Evolutionary conservation across 2,797 vertebrate genomes (phyloP).

Genomic region (Spea hammondii): DNA sequence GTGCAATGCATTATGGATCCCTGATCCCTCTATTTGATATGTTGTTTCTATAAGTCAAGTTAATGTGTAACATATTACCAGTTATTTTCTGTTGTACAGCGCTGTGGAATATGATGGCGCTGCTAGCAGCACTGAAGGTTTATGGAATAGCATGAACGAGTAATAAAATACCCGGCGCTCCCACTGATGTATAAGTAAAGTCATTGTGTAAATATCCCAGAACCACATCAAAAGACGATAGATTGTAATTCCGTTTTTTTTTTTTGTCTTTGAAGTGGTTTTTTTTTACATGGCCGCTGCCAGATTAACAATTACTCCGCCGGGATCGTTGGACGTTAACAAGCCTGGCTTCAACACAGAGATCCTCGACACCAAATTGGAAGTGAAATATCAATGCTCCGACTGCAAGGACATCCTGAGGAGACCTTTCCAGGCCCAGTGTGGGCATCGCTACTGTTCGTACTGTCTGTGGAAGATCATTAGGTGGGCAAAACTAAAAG

Average conservation of each 20-base stretch:
- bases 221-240: too few relatives aligned
- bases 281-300: constrained; percentile 70
- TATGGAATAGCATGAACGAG: too few relatives aligned
- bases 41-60: too few relatives aligned
- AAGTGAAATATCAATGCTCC: constrained; percentile 93
- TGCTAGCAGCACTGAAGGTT: too few relatives aligned
- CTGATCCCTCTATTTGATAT: too few relatives aligned
- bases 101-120: too few relatives aligned
- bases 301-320: constrained; percentile 76
- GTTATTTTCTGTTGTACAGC: too few relatives aligned
- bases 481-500: constrained; percentile 72
- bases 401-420: constrained; percentile 88
- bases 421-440: constrained; percentile 90
- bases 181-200: too few relatives aligned
- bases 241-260: background rate
- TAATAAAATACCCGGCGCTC: too few relatives aligned
- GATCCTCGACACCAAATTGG: constrained; percentile 85
- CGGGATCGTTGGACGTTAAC: constrained; percentile 75
- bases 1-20: too few relatives aligned
- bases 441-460: constrained; percentile 93
- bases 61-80: too few relatives aligned
- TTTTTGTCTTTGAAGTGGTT: constrained; percentile 54
- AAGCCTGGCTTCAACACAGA: constrained; percentile 86
- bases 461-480: constrained; percentile 86
- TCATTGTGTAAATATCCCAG: too few relatives aligned